Percentiles rank a stretch among this genome's conserved stretches.
Conservation (phyloP, 1,140 invertebrate species). For the Neotoxoptera formosana region DNA sequence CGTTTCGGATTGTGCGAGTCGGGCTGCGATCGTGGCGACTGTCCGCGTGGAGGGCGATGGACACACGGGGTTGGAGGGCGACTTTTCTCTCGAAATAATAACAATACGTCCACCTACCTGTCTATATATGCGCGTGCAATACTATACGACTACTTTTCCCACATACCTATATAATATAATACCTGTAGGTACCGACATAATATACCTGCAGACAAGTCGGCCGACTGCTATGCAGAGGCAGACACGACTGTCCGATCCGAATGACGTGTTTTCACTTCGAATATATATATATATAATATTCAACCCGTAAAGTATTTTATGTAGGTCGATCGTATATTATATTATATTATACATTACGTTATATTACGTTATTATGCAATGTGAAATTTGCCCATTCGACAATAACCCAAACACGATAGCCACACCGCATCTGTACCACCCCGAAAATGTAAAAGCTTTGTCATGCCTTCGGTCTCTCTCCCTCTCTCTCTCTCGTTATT, state of each 20-base stretch:
- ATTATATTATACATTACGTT: neutral
- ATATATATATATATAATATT: neutral
- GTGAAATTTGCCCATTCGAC: neutral
- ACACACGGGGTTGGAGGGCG: neutral
- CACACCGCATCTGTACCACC: too few species aligned
- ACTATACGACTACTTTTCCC: neutral
- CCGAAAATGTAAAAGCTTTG: neutral
- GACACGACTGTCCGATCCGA: neutral
- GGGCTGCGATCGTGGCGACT: neutral
- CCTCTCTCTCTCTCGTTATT: too few species aligned
- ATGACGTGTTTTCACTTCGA: neutral
- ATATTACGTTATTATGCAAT: neutral
- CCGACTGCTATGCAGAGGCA: neutral
- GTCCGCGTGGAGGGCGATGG: too few species aligned
- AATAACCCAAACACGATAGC: neutral
- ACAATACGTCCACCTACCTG: neutral
- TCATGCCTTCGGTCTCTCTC: too few species aligned
- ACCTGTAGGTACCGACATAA: too few species aligned
- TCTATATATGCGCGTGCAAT: neutral
- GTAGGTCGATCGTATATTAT: neutral
- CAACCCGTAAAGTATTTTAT: neutral
- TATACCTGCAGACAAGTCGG: neutral
- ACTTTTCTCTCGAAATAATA: neutral
- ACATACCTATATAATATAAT: too few species aligned
- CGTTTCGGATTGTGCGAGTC: neutral